These are phyloP conservation scores for Ophioderma brevispina DNA, from an alignment of 35 echinoderm and acorn worm species.

Conservation along the genomic window DNA sequence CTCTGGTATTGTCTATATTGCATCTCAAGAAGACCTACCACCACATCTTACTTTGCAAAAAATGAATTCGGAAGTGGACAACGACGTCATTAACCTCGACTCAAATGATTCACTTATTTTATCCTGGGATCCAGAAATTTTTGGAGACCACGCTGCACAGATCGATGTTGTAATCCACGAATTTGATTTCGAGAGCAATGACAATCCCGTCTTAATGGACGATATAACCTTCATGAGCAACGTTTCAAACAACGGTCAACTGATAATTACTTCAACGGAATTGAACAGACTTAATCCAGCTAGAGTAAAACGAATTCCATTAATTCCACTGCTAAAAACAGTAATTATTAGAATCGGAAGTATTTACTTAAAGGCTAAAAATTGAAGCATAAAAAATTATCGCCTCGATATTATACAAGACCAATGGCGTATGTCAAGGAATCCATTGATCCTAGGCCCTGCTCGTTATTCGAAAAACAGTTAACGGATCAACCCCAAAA, in stretches of 20 bases:
- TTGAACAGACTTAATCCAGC: too few species aligned
- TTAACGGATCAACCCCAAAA: background rate
- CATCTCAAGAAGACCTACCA: constrained; percentile 46
- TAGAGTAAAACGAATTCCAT: too few species aligned
- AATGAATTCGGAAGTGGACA: background rate
- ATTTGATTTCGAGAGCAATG: background rate
- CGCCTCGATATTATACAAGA: background rate
- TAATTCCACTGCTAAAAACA: background rate
- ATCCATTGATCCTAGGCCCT: too few species aligned
- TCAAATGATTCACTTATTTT: constrained; percentile 8
- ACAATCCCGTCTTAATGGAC: background rate
- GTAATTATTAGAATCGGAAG: background rate
- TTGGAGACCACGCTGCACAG: background rate
- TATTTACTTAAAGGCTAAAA: background rate
- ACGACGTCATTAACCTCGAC: constrained; percentile 23
- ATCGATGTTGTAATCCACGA: constrained; percentile 1
- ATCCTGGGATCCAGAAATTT: constrained; percentile 9
- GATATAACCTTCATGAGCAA: background rate
- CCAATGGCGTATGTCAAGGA: background rate
- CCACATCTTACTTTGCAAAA: background rate
- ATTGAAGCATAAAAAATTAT: background rate
- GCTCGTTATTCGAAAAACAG: background rate
- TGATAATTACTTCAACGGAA: background rate
- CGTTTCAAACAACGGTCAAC: constrained; percentile 23
- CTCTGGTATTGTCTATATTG: constrained; percentile 42